Evolutionary conservation across 2,797 vertebrate species (phyloP).

Genomic region (Falco rusticolus): DNA sequence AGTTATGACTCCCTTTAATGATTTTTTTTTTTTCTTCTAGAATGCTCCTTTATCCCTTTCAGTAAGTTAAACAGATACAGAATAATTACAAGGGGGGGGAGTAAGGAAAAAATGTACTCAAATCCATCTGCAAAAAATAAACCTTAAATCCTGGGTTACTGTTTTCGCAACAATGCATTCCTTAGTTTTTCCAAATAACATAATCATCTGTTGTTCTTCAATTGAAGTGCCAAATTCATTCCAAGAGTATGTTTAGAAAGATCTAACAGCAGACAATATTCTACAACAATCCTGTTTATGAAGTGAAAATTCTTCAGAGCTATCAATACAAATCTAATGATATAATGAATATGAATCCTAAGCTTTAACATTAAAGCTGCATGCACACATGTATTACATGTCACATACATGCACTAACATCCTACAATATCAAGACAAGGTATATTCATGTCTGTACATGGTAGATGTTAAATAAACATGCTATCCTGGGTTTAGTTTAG

Average conservation of each 20-base stretch:
- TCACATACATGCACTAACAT: slow-evolving; percentile 29
- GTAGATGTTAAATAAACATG: neutral
- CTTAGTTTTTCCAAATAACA: slow-evolving; percentile 20
- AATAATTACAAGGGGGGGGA: neutral
- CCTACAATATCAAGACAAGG: neutral
- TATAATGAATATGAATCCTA: neutral
- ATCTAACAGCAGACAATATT: neutral
- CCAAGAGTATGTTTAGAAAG: neutral
- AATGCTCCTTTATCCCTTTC: slow-evolving; percentile 14
- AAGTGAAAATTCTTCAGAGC: neutral
- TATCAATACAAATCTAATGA: neutral
- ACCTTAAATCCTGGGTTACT: neutral
- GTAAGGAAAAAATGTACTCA: neutral
- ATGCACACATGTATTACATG: neutral
- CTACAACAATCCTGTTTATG: neutral
- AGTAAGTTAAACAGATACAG: neutral
- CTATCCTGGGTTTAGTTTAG: neutral
- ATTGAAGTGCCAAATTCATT: slow-evolving; percentile 29
- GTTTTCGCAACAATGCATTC: neutral
- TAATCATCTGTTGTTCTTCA: slow-evolving; percentile 2
- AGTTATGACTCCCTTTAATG: neutral
- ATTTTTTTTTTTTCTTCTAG: slow-evolving; percentile 23
- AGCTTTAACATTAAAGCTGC: neutral
- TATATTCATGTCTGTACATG: neutral
- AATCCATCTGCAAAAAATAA: slow-evolving; percentile 4